phyloP scores from a whole-genome alignment of 1,140 invertebrate genomes.

The Oppia nitens region DNA sequence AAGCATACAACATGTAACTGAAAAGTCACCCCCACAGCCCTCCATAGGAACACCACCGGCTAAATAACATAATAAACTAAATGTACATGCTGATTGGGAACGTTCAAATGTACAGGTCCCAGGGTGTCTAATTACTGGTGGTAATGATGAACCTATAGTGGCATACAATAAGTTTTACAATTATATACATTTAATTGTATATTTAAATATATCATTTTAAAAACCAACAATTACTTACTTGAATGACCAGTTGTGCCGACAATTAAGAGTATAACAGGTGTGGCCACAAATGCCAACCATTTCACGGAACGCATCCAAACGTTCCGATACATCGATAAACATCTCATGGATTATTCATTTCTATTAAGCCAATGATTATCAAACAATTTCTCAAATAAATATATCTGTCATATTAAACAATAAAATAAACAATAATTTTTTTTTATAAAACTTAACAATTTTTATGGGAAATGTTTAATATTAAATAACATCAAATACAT shows the following conservation, averaged over 20 bases:
- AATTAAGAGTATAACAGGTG: background rate
- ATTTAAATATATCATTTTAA: background rate
- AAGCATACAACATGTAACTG: conserved; percentile 12
- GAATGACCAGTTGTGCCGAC: background rate
- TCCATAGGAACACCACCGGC: conserved; percentile 15
- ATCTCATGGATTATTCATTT: background rate
- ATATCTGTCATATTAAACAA: too few species aligned
- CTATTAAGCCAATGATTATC: too few species aligned
- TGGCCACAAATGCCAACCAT: background rate
- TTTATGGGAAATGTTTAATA: too few species aligned
- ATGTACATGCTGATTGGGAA: conserved; percentile 16
- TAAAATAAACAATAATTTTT: too few species aligned
- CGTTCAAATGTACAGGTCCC: conserved; percentile 13
- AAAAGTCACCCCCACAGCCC: conserved; percentile 13
- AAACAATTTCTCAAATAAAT: too few species aligned
- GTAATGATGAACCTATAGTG: background rate
- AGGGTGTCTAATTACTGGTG: conserved; percentile 13
- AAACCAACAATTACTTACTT: background rate
- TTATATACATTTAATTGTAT: background rate
- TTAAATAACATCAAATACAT: too few species aligned
- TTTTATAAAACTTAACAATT: too few species aligned
- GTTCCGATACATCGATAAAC: background rate
- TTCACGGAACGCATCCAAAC: background rate
- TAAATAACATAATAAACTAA: conserved; percentile 16
- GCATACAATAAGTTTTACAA: too few species aligned